phyloP scores from a whole-genome alignment of 1,140 invertebrate genomes.

The Oncopodura yosiiana region DNA sequence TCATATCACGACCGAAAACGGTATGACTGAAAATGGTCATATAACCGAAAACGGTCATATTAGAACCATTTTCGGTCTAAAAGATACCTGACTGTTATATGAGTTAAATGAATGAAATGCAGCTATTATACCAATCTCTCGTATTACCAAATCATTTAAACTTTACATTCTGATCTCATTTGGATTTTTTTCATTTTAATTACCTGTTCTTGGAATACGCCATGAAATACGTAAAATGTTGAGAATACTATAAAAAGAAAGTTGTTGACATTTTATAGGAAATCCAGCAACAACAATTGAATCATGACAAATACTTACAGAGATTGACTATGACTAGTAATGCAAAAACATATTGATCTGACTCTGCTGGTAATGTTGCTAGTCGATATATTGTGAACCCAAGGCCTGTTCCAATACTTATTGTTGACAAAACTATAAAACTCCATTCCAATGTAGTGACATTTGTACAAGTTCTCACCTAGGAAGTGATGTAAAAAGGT shows the following conservation, averaged over 20 bases:
- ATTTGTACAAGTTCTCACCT: slow-evolving; percentile 24
- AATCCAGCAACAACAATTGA: not conserved
- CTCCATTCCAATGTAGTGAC: slow-evolving; percentile 22
- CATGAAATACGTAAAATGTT: slow-evolving; percentile 30
- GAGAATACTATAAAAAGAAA: slow-evolving; percentile 23
- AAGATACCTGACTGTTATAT: no score
- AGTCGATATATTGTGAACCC: slow-evolving; percentile 22
- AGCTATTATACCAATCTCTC: no score
- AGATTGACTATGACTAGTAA: slow-evolving; percentile 23
- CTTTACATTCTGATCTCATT: no score
- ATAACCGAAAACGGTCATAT: no score
- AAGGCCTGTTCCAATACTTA: slow-evolving; percentile 12
- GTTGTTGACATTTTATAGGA: not conserved
- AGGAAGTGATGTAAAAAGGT: no score
- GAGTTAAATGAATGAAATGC: no score
- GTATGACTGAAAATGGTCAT: no score
- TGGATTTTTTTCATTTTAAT: slow-evolving; percentile 29
- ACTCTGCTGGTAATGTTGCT: slow-evolving; percentile 2
- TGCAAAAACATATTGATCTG: slow-evolving; percentile 20
- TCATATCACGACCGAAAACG: no score
- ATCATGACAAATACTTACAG: slow-evolving; percentile 13
- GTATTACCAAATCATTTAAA: no score
- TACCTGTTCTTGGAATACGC: slow-evolving; percentile 31
- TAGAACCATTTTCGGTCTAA: no score
- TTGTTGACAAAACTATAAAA: slow-evolving; percentile 5